Evolutionary conservation across 2,888 invertebrate species (phyloP), one percentile per base, ranked within the genome.

Genomic region (Phorcus lineatus): DNA sequence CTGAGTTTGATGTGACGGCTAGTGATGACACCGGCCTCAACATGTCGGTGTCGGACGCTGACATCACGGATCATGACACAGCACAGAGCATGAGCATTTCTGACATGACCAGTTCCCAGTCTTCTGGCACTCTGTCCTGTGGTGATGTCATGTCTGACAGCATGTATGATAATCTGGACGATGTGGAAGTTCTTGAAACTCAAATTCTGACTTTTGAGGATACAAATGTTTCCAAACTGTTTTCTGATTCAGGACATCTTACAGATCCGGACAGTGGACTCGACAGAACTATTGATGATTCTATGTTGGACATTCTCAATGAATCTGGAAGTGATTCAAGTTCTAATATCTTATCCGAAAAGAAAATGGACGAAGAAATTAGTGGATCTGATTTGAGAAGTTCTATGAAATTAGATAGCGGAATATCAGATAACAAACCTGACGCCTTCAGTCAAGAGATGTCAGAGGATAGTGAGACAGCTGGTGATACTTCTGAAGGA

Each of bases 41-140:
- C 36, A 78, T 75, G 77, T 74, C 78, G 4, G 79, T 57, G 11
- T 84, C 84, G n/a, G 82, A 82, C 16, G 76, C 62, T 74, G 82
- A 84, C 54, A 55, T 77, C 54, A 81, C 80, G 24, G 80, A 84
- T 13, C 66, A 62, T 11, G 57, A 67, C 62, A 24, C n/a, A 31
- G 28, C 36, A 7, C 52, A 70, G 40, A 22, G 52, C 22, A 77
- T 79, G 55, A 82, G 82, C 47, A 53, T 82, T 2, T 82, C 82
- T 22, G 82, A 82, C 80, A 80, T 82, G 82, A 80, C 80, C 67
- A 82, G 74, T 19, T 82, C 82, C 55, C 80, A 80, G 22, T 67
- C 76, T 1, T 76, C 82, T 17, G 62, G 74, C 53, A 80, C 80
- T 0, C 47, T 78, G 53, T 78, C 78, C 31, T 52, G 70, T 16